phyloP scores from a whole-genome alignment of 2,888 invertebrate species.

The Ischnura elegans region DNA sequence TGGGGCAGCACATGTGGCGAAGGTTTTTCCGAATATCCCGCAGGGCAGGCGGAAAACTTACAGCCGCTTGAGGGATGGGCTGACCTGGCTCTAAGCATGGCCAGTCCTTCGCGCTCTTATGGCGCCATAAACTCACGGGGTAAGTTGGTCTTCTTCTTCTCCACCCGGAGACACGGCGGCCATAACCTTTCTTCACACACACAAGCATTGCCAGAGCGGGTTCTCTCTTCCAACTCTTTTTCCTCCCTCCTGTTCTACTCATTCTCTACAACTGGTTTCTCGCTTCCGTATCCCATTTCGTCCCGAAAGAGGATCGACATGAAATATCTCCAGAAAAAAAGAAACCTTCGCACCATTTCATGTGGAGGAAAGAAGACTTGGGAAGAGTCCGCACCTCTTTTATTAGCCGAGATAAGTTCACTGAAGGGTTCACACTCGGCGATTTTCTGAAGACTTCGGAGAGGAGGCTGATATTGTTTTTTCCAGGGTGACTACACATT shows the following conservation, averaged over 20 bases:
- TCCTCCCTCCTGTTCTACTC: not conserved
- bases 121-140: not conserved
- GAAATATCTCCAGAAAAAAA: not conserved
- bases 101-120: slow-evolving; percentile 5
- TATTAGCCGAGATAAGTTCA: too few species aligned
- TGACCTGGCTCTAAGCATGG: slow-evolving; percentile 3
- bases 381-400: not conserved
- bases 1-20: not conserved
- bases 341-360: not conserved
- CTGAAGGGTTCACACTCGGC: too few species aligned
- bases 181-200: not conserved
- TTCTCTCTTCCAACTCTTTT: not conserved
- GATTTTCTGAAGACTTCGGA: too few species aligned
- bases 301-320: not conserved
- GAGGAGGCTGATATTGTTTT: too few species aligned
- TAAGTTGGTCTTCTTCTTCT: not conserved
- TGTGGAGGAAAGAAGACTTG: not conserved
- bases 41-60: not conserved
- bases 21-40: not conserved
- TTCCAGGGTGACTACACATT: too few species aligned
- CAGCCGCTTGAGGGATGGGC: not conserved
- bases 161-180: too few species aligned
- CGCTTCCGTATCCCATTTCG: not conserved
- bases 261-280: not conserved
- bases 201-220: not conserved